A percentile compares a stretch with the other conserved stretches of the same genome.
Conservation (phyloP, 2,113 vertebrate genomes). For the Chauna torquata region DNA sequence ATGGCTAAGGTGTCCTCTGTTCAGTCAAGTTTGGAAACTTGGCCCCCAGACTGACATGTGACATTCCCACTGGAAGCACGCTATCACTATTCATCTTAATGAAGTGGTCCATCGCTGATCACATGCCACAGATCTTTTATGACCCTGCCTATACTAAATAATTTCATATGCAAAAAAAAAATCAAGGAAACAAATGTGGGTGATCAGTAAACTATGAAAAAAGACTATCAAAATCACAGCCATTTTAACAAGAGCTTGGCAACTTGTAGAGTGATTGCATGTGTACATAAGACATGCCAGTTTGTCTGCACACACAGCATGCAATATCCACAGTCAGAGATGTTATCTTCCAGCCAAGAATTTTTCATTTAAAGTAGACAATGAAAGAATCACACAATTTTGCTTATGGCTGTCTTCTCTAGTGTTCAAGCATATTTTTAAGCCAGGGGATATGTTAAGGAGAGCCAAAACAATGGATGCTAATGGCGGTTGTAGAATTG, state of each 20-base stretch:
- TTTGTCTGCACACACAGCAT: neutral
- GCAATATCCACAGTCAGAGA: neutral
- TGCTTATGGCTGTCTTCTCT: neutral
- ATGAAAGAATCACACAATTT: neutral
- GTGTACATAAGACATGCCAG: neutral
- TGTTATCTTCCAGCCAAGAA: neutral
- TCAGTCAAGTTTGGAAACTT: neutral
- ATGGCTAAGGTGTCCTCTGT: neutral
- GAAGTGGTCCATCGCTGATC: neutral
- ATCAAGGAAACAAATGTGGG: neutral
- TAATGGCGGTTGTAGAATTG: neutral
- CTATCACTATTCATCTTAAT: neutral
- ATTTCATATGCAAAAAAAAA: neutral
- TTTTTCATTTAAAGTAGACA: neutral
- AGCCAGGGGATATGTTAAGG: neutral
- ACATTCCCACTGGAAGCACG: neutral
- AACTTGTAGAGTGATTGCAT: neutral
- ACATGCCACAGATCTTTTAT: neutral
- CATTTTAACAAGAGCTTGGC: neutral
- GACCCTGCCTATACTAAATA: neutral
- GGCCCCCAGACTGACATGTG: too few relatives aligned
- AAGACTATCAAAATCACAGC: neutral
- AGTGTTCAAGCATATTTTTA: neutral
- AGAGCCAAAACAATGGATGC: neutral
- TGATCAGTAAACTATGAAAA: neutral